Evolutionary conservation across 2,888 invertebrate genomes (phyloP).

Genomic region (Teleiodes luculella): DNA sequence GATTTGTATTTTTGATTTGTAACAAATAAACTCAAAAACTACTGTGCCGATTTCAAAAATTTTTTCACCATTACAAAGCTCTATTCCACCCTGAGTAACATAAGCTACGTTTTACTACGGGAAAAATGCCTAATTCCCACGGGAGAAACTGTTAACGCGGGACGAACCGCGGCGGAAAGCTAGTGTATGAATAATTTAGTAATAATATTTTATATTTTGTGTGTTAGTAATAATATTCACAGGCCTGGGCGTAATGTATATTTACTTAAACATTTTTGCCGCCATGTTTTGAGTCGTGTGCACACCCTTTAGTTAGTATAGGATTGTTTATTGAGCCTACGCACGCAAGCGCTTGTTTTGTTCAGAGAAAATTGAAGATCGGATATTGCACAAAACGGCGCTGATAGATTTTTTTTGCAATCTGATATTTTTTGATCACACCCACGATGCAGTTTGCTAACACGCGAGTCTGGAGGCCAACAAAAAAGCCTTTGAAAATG

Average conservation of each 20-base stretch:
- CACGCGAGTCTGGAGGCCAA: not conserved
- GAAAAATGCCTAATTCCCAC: too few relatives aligned
- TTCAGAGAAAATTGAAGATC: not conserved
- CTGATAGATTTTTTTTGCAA: not conserved
- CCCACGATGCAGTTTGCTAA: not conserved
- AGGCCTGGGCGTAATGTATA: not conserved
- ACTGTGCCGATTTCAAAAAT: too few relatives aligned
- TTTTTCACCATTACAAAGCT: too few relatives aligned
- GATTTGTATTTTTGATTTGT: too few relatives aligned
- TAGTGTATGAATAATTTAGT: too few relatives aligned
- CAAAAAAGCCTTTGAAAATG: not conserved
- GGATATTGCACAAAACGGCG: not conserved
- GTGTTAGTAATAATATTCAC: too few relatives aligned
- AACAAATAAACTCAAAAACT: too few relatives aligned
- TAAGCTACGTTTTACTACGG: too few relatives aligned
- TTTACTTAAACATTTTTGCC: not conserved
- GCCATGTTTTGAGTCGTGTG: not conserved
- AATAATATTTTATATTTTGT: too few relatives aligned
- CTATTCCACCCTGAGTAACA: too few relatives aligned
- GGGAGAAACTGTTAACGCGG: too few relatives aligned
- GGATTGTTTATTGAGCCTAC: not conserved
- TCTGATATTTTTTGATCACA: not conserved
- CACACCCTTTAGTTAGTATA: not conserved
- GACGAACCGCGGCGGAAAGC: too few relatives aligned
- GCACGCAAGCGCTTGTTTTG: not conserved